A percentile compares a stretch with the other conserved stretches of the same genome.
Conservation (phyloP, 2,888 invertebrate species). For the Nebria brevicollis region DNA sequence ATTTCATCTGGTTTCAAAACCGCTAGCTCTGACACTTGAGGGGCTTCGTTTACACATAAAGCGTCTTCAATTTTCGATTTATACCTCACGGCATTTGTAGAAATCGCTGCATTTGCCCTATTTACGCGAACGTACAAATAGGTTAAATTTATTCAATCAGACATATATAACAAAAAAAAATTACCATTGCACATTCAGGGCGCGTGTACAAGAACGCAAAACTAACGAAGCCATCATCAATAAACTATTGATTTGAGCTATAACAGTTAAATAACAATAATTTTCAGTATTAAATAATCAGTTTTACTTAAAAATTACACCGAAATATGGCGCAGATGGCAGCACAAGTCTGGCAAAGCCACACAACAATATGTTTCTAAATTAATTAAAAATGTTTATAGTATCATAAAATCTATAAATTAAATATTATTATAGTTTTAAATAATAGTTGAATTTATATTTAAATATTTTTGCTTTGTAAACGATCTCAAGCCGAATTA, state of each 20-base stretch:
- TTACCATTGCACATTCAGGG: constrained; percentile 50
- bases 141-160: constrained; percentile 31
- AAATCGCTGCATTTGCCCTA: constrained; percentile 54
- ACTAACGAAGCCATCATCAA: constrained; percentile 51
- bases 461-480: no score
- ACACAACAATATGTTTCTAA: not conserved
- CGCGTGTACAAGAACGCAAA: constrained; percentile 47
- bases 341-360: not conserved
- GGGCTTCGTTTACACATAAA: constrained; percentile 62
- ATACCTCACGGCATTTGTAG: constrained; percentile 53
- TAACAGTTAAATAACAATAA: not conserved
- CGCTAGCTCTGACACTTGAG: constrained; percentile 65
- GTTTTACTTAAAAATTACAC: not conserved
- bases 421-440: no score
- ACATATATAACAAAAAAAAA: not conserved
- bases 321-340: not conserved
- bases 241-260: not conserved
- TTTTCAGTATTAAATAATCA: constrained; percentile 4
- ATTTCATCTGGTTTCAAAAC: constrained; percentile 66
- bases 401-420: not conserved
- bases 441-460: no score
- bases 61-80: constrained; percentile 47
- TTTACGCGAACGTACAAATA: constrained; percentile 38
- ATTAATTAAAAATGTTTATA: not conserved
- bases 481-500: no score